Base-by-base conservation (phyloP, 2,888 invertebrate species). In the Sarcophaga caerulescens region DNA sequence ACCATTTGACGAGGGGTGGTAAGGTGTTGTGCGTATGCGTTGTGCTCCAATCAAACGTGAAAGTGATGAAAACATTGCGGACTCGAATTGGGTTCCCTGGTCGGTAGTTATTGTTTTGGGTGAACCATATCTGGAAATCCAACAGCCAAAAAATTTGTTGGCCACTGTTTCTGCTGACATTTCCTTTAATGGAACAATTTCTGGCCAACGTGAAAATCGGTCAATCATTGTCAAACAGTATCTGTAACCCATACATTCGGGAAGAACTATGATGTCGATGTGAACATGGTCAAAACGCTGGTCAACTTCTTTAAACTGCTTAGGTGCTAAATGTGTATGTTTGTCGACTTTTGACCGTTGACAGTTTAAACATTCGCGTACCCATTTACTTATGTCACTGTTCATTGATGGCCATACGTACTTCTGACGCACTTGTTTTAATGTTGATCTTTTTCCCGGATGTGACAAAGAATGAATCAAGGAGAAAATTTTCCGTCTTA, bases 11-110 rank as follows among this genome's bases (percentile, higher is more conserved):
- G 76, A 74, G 8, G 84, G 85, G 23, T 85, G 84, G 57, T 87
- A 88, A 6, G 85, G 81, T 1, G 81, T 85, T 35, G 87, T 88
- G 11, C 69, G 66, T 12, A 81, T 79, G 17, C 69, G 62, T 70
- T 81, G 59, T 1, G 75, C 74, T 3, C 88, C 84, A 21, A 85
- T 47, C 45, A 84, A 23, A 1, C 14, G 60, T 12, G 73, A 68
- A 14, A 88, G 80, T n/a, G 70, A 63, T 81, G 74, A 21, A 80
- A 85, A 74, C 5, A 68, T 12, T 14, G 12, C 23, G 17, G 77
- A 82, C 52, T 82, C 82, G 19, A 88, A 87, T 35, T 88, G 85
- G 12, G 82, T 23, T 11, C 84, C 88, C 44, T 85, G 77, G 47
- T 88, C 83, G 0, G 84, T 85, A 4, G 85, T 83, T 35, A 88